Evolutionary conservation across 2,113 vertebrate species (phyloP).

Genomic region (Cavia aperea): DNA sequence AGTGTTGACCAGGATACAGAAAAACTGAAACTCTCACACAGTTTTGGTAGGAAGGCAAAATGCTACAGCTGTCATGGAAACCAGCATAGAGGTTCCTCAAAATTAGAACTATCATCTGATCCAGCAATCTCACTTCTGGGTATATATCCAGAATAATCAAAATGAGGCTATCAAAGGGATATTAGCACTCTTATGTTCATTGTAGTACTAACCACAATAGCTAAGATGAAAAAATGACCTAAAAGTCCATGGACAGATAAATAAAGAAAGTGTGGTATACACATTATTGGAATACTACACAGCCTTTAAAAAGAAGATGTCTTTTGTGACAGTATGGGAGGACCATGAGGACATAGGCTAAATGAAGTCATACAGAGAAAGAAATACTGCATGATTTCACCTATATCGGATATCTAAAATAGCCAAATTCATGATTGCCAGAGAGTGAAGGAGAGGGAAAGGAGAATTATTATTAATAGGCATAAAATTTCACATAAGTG

Average conservation of each 20-base stretch:
- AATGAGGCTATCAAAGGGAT: not conserved
- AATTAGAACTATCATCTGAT: not conserved
- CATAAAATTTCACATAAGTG: not conserved
- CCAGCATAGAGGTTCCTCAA: not conserved
- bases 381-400: not conserved
- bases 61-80: not conserved
- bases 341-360: not conserved
- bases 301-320: not conserved
- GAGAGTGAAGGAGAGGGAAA: not conserved
- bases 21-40: not conserved
- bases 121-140: not conserved
- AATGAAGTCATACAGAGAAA: not conserved
- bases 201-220: not conserved
- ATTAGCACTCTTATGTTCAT: not conserved
- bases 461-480: not conserved
- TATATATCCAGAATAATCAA: not conserved
- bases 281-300: not conserved
- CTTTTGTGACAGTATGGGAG: not conserved
- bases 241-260: not conserved
- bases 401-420: not conserved
- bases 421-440: not conserved
- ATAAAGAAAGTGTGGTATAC: not conserved
- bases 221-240: not conserved
- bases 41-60: not conserved
- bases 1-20: not conserved